Percentiles rank a stretch among this genome's conserved stretches.
Conservation (phyloP, 2,888 invertebrate species). For the Altica lythri region DNA sequence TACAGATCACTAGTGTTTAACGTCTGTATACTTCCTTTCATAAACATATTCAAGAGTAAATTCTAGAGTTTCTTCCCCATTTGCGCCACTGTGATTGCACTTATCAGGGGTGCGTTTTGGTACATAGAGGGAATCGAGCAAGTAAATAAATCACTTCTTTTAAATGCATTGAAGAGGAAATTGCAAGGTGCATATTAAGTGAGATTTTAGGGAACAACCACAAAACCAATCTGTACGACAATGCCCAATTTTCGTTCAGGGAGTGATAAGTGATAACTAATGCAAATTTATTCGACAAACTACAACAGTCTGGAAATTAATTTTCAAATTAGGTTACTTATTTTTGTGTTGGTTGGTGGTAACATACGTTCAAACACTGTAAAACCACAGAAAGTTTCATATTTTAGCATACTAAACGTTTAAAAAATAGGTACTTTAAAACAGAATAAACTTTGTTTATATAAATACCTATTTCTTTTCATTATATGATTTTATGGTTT, state of each 20-base stretch:
- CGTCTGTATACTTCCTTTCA: neutral
- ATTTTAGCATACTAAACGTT: too few species aligned
- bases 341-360: conserved; percentile 14
- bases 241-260: conserved; percentile 24
- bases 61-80: neutral
- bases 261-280: conserved; percentile 25
- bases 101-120: conserved; percentile 21
- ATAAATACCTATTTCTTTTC: too few species aligned
- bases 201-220: conserved; percentile 27
- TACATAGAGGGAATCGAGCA: conserved; percentile 35
- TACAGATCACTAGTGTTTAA: neutral
- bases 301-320: conserved; percentile 31
- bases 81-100: neutral
- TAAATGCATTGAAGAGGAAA: conserved; percentile 36
- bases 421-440: too few species aligned
- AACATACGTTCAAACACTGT: conserved; percentile 6
- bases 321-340: conserved; percentile 18
- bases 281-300: conserved; percentile 31
- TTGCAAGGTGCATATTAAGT: conserved; percentile 37
- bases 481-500: too few species aligned
- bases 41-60: neutral
- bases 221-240: conserved; percentile 29
- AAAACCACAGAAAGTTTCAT: too few species aligned
- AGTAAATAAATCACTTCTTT: conserved; percentile 37
- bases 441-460: too few species aligned